phyloP scores from a whole-genome alignment of 2,113 vertebrate genomes.

The Brachyhypopomus occidentalis region DNA sequence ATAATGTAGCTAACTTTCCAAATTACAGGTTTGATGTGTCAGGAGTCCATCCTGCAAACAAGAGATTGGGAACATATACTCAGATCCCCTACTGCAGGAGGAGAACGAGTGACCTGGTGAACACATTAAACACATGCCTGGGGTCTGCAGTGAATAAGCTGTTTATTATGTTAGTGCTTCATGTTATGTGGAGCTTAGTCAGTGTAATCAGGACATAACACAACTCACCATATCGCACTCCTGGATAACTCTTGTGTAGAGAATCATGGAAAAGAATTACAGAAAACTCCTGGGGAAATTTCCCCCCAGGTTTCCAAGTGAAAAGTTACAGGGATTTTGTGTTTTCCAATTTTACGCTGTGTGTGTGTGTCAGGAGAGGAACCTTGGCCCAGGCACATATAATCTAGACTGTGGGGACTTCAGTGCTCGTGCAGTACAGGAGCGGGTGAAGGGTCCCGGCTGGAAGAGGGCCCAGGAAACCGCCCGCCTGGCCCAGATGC shows the following conservation, averaged over 20 bases:
- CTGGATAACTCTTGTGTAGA: background rate
- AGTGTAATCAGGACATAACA: background rate
- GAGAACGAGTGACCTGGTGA: slow-evolving; percentile 59
- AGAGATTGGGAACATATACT: slow-evolving; percentile 61
- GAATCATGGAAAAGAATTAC: background rate
- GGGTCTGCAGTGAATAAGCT: background rate
- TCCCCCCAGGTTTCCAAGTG: background rate
- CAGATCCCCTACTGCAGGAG: slow-evolving; percentile 59
- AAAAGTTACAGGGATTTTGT: background rate
- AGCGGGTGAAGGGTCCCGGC: slow-evolving; percentile 57
- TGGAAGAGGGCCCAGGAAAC: slow-evolving; percentile 64
- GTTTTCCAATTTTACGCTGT: background rate
- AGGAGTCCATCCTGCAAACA: slow-evolving; percentile 59
- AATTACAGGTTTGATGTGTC: slow-evolving; percentile 68
- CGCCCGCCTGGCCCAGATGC: slow-evolving; percentile 55
- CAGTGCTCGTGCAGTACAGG: slow-evolving; percentile 45
- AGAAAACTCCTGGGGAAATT: too few relatives aligned
- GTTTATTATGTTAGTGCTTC: background rate
- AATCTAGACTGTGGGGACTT: slow-evolving; percentile 61
- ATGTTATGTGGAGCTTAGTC: background rate
- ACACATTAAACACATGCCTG: background rate
- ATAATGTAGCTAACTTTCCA: background rate
- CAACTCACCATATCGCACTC: background rate
- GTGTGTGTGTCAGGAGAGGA: slow-evolving; percentile 62
- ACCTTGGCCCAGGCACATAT: slow-evolving; percentile 70